Conservation (phyloP, 2,113 vertebrate genomes). For the Amazona guildingii region DNA sequence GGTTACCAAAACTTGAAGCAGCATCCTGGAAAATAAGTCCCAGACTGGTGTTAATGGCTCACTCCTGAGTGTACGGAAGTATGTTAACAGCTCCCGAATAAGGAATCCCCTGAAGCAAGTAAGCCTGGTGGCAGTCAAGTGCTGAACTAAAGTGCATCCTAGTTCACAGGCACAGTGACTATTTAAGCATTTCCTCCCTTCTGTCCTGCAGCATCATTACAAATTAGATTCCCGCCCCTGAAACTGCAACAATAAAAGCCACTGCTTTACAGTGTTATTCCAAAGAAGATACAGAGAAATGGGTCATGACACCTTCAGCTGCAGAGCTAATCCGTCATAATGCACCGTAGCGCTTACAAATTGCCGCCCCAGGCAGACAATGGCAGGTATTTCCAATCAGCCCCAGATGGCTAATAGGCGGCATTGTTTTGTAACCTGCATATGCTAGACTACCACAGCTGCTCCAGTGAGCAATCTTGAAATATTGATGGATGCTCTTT, state of each 20-base stretch:
- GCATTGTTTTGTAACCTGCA: constrained; percentile 15
- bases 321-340: constrained; percentile 41
- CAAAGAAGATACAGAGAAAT: constrained; percentile 40
- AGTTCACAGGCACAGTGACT: not conserved
- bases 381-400: not conserved
- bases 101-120: not conserved
- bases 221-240: not conserved
- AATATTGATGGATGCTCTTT: constrained; percentile 33
- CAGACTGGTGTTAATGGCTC: not conserved
- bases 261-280: not conserved
- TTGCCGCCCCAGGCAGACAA: not conserved
- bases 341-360: not conserved
- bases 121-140: not conserved
- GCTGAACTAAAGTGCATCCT: not conserved
- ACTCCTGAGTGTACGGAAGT: not conserved
- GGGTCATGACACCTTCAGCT: not conserved
- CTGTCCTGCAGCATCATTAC: not conserved
- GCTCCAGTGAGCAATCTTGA: constrained; percentile 9
- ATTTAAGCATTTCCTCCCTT: constrained; percentile 13
- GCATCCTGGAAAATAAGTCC: not conserved
- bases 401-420: constrained; percentile 40
- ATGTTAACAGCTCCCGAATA: constrained; percentile 2
- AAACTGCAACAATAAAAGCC: not conserved
- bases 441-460: constrained; percentile 47
- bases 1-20: not conserved